Conservation (phyloP, 2,888 invertebrate genomes). For the Disparrhopalites patrizii region DNA sequence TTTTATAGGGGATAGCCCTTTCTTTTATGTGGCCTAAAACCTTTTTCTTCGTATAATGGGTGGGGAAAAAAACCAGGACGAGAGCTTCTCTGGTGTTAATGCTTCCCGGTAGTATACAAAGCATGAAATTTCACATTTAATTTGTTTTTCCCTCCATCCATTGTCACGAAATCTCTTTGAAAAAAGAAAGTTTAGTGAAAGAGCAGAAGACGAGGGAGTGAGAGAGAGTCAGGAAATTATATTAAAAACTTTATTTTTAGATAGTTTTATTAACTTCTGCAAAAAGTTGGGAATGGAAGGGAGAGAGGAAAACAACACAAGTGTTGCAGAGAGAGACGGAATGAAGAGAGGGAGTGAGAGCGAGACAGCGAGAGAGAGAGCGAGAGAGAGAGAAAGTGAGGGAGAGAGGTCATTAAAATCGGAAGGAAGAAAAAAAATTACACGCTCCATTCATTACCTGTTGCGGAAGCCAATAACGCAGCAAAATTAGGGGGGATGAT, state of each 20-base stretch:
- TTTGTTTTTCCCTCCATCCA: too few relatives aligned
- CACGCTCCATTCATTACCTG: not conserved
- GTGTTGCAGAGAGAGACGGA: not conserved
- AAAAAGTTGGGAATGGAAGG: not conserved
- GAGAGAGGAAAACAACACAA: not conserved
- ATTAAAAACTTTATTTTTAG: too few relatives aligned
- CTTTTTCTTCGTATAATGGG: too few relatives aligned
- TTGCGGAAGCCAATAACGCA: slow-evolving; percentile 45
- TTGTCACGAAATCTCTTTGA: not conserved
- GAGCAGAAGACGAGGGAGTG: not conserved
- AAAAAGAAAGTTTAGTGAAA: not conserved
- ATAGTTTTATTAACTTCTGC: not conserved
- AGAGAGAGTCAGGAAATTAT: not conserved
- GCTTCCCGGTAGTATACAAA: too few relatives aligned
- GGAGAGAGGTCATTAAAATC: too few relatives aligned
- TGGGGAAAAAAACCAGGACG: too few relatives aligned
- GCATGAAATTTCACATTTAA: too few relatives aligned
- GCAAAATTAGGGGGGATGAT: slow-evolving; percentile 46
- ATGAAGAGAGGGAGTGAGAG: not conserved
- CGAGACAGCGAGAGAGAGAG: not conserved
- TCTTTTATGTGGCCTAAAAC: too few relatives aligned
- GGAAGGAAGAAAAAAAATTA: not conserved
- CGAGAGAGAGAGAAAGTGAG: not conserved
- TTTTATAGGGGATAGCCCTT: too few relatives aligned
- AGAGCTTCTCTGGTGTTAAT: too few relatives aligned